A percentile compares a stretch with the other conserved stretches of the same genome.
phyloP scores from a whole-genome alignment of 2,888 invertebrate genomes.

The Invenusta paracnida region DNA sequence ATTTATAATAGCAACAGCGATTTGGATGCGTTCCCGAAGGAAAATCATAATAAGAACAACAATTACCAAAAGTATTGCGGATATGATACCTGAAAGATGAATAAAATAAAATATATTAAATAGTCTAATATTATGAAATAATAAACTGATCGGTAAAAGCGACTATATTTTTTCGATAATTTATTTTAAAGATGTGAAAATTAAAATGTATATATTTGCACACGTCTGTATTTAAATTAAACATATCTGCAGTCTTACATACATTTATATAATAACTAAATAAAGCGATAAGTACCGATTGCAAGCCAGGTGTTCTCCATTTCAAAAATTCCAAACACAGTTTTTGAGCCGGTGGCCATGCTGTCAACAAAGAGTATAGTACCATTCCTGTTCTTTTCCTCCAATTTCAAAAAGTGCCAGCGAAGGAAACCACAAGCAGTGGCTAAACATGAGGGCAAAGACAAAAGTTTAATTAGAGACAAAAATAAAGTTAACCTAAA shows the following conservation, averaged over 20 bases:
- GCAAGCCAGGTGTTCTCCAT: conserved; percentile 41
- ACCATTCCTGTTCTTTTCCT: neutral
- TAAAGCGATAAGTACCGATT: conserved; percentile 8
- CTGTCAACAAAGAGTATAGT: neutral
- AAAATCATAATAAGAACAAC: conserved; percentile 70
- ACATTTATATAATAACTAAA: too few relatives aligned
- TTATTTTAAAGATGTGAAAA: too few relatives aligned
- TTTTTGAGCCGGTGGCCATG: neutral
- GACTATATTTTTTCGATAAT: too few relatives aligned
- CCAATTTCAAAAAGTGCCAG: neutral
- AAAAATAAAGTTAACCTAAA: too few relatives aligned
- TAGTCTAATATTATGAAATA: too few relatives aligned
- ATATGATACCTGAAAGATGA: conserved; percentile 55
- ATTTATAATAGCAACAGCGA: conserved; percentile 83
- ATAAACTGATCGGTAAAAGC: too few relatives aligned
- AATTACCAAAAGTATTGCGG: conserved; percentile 45
- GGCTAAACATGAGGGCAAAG: too few relatives aligned
- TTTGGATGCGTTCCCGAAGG: conserved; percentile 73
- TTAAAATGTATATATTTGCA: too few relatives aligned
- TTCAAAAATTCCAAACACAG: neutral
- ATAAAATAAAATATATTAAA: too few relatives aligned
- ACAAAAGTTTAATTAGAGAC: too few relatives aligned
- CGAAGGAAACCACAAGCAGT: neutral
- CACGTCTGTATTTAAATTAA: too few relatives aligned
- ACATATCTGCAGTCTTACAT: too few relatives aligned